Evolutionary conservation across 2,113 vertebrate species (phyloP).

Genomic region (Pseudolaguvia tuberculata): DNA sequence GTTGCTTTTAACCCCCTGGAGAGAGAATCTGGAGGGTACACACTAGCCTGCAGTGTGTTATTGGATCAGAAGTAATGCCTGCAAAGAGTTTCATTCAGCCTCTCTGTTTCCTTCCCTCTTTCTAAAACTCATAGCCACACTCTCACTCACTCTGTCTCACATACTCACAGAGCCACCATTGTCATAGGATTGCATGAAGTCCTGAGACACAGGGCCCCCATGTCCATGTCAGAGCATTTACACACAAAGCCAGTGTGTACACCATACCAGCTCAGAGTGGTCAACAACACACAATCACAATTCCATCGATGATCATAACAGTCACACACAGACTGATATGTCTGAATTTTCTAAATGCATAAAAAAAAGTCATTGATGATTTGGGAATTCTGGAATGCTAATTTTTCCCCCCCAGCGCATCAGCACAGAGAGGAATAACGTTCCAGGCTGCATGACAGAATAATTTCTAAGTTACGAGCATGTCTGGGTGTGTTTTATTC

Average conservation of each 20-base stretch:
- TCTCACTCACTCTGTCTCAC: conserved; percentile 1
- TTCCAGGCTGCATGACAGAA: background rate
- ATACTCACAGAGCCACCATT: conserved; percentile 40
- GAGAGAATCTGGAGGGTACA: background rate
- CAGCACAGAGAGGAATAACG: background rate
- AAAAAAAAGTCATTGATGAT: background rate
- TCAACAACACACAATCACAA: conserved; percentile 9
- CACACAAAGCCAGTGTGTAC: conserved; percentile 14
- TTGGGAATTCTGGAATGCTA: background rate
- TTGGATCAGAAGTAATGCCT: conserved; percentile 22
- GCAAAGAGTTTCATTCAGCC: conserved; percentile 27
- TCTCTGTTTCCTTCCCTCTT: background rate
- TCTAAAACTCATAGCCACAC: background rate
- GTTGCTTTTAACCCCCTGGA: background rate
- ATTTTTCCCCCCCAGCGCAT: background rate
- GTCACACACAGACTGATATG: background rate
- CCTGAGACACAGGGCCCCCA: conserved; percentile 16
- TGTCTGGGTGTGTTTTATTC: background rate
- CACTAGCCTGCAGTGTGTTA: conserved; percentile 30
- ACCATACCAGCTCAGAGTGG: background rate
- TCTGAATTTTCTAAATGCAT: background rate
- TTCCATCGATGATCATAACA: background rate
- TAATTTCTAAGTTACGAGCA: background rate
- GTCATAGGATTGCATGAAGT: conserved; percentile 21
- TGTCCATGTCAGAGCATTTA: conserved; percentile 1